Evolutionary conservation across 2,888 invertebrate genomes (phyloP).

Genomic region (Chrysodeixis includens): DNA sequence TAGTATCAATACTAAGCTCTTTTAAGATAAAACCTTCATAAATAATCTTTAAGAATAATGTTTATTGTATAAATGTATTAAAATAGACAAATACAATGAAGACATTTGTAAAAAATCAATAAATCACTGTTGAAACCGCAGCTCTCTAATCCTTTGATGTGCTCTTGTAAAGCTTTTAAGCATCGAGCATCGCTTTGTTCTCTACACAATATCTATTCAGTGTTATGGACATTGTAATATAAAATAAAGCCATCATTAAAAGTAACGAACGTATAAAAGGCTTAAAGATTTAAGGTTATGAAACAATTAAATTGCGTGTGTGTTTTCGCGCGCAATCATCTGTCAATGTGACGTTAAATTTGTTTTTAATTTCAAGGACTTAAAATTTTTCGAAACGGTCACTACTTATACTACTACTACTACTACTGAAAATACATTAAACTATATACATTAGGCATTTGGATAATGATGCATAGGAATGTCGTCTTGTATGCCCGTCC

Average conservation of each 20-base stretch:
- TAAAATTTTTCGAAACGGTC: neutral
- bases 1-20: neutral
- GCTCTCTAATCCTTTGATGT: constrained; percentile 59
- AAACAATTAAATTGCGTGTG: constrained; percentile 8
- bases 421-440: neutral
- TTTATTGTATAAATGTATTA: constrained; percentile 7
- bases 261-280: constrained; percentile 18
- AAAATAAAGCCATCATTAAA: constrained; percentile 34
- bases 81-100: constrained; percentile 16
- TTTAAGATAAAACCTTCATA: neutral
- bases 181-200: constrained; percentile 52
- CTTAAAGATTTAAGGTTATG: constrained; percentile 23
- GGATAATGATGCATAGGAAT: constrained; percentile 32
- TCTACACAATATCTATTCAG: constrained; percentile 53
- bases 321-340: constrained; percentile 24
- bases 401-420: too few relatives aligned
- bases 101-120: constrained; percentile 35
- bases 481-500: constrained; percentile 38
- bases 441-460: neutral
- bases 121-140: constrained; percentile 30
- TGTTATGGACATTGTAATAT: constrained; percentile 34
- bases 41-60: neutral
- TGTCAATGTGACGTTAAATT: constrained; percentile 28
- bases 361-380: neutral
- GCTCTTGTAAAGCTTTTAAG: constrained; percentile 55